Evolutionary conservation across 2,888 invertebrate species (phyloP).

Genomic region (Antitype chi): DNA sequence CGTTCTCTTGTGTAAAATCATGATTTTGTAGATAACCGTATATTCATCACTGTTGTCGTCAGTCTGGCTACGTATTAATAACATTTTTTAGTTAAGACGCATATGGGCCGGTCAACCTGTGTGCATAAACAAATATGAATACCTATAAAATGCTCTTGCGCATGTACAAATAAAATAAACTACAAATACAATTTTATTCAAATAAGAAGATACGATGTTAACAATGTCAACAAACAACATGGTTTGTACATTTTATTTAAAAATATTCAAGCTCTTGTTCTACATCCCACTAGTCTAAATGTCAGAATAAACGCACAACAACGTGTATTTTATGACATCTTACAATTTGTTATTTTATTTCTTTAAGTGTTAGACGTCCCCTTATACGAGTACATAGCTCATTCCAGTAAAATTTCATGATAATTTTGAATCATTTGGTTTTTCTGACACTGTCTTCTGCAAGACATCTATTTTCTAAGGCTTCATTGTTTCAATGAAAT

Average conservation of each 20-base stretch:
- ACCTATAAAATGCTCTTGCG: no score
- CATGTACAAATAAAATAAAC: background rate
- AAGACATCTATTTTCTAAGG: no score
- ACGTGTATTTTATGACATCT: background rate
- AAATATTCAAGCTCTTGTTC: background rate
- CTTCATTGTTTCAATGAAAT: background rate
- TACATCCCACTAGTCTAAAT: slow-evolving; percentile 31
- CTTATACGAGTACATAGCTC: no score
- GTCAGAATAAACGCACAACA: background rate
- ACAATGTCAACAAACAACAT: background rate
- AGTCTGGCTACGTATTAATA: background rate
- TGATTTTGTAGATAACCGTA: background rate
- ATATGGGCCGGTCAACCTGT: no score
- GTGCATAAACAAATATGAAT: background rate
- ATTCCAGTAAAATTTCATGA: background rate
- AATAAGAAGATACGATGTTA: background rate
- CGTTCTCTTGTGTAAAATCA: background rate
- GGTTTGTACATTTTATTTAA: slow-evolving; percentile 7
- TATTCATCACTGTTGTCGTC: background rate
- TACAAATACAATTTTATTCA: background rate
- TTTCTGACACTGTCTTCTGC: no score
- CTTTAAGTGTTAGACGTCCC: no score
- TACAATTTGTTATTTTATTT: background rate
- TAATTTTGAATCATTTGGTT: background rate
- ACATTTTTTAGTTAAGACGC: background rate